Base-by-base conservation (phyloP, 2,888 invertebrate species). In the Tenthredo livida region DNA sequence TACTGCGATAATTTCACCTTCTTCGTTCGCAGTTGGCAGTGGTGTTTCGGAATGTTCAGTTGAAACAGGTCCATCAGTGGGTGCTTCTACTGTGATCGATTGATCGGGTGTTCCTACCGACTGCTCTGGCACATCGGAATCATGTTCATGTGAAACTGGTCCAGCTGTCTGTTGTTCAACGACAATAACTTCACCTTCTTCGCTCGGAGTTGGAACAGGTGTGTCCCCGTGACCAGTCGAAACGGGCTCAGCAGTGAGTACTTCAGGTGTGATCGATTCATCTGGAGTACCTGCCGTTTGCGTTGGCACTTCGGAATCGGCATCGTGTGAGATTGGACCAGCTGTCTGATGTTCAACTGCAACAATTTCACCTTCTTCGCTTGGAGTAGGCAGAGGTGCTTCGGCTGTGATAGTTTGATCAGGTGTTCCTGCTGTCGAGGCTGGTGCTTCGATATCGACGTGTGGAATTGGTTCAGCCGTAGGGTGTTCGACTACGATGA, bases 181-280 rank as follows among this genome's bases (percentile, higher is more conserved):
- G 1, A 50, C 9, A 15, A 50, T 15, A 40, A 29, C 12, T 50
- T 75, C 21, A 7, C 40, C 50, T 29, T 75, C 75, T 43, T 29
- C 50, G 21, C 25, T 50, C 12, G 75, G 25, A 75, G 47, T 50
- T n/a, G 70, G n/a, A 6, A 43, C 21, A 47, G 75, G 29, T 29
- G 50, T 25, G 29, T 75, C 75, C 10, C 15, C 75, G 9, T 75
- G 75, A 50, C 40, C 47, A 29, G 75, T 50, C 17, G 50, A 50
- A n/a, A 75, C 43, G n/a, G 47, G 9, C 47, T 29, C 67, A 12
- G 90, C 84, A 84, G 84, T 78, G n/a, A 50, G 65, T 54, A 67
- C 73, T 29, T 84, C 86, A 47, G 47, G 12, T 25, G 61, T 61
- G 61, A 61, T 61, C 12, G 61, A 2, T 61, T 25, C 25, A 12